Evolutionary conservation across 2,113 vertebrate genomes (phyloP).

Genomic region (Coturnix japonica): DNA sequence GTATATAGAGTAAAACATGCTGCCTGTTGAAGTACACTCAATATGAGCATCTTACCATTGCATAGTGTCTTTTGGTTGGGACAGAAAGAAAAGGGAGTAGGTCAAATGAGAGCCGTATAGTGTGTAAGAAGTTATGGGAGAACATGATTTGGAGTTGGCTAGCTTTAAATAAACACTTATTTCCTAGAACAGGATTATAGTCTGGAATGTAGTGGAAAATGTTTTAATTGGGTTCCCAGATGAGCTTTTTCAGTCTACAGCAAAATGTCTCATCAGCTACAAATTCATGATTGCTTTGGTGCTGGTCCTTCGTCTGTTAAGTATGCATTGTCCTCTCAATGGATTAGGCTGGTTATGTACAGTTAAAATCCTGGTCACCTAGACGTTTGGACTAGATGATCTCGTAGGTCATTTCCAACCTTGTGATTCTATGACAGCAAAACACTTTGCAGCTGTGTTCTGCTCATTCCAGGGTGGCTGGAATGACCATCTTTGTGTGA

Average conservation of each 20-base stretch:
- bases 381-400: no score
- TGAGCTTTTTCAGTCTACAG: background rate
- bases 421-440: no score
- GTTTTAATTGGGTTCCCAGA: background rate
- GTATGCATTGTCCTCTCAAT: background rate
- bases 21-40: background rate
- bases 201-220: background rate
- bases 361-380: background rate
- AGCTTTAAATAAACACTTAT: slow-evolving; percentile 15
- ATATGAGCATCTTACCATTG: background rate
- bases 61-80: background rate
- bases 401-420: no score
- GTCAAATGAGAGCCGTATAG: background rate
- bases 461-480: background rate
- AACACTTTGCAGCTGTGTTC: background rate
- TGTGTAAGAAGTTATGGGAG: background rate
- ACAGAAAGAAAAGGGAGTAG: background rate
- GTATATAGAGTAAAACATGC: background rate
- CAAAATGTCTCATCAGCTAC: background rate
- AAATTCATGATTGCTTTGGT: background rate
- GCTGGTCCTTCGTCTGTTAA: background rate
- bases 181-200: slow-evolving; percentile 2
- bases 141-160: background rate
- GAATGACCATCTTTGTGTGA: background rate
- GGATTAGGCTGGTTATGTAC: background rate